Evolutionary conservation across 1,140 invertebrate species (phyloP), one percentile per base, ranked within the genome.

Genomic region (Pinna nobilis): DNA sequence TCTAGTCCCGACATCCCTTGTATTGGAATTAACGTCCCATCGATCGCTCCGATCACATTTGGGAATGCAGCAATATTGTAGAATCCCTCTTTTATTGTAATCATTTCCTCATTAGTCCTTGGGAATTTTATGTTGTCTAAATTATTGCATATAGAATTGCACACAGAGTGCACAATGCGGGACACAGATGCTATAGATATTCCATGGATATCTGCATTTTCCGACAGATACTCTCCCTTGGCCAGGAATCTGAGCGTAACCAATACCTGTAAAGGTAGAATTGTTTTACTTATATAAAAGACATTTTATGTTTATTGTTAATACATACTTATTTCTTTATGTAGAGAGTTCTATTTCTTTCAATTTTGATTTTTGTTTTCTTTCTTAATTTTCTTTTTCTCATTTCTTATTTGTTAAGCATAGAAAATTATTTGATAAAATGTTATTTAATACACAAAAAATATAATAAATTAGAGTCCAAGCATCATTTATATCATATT

Each of bases 11-110:
- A 47, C n/a, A n/a, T n/a, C 35, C 37, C 73, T 18, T 47, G 41
- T 2, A 70, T 65, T 20, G 66, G 37, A 49, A 75, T 70, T 13
- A 70, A 60, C 2, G 69, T 71, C 2, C 63, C 63, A 44, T 64
- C 68, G n/a, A 71, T 53, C 7, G 44, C 64, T 15, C 69, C 69
- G 13, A 76, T 1, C 11, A 70, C 69, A 53, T 68, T 67, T 23
- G 69, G 68, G 37, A 66, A 71, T 7, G 28, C 44, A 23, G 50
- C 32, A 53, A 61, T 67, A n/a, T 63, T 13, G 51, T 72, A 57
- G 23, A 72, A 67, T n/a, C n/a, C n/a, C 25, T 64, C 50, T 23
- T 61, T 18, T 39, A 71, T 71, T 2, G 32, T 60, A 3, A 15
- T 32, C 3, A 39, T 5, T 28, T 23, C 4, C 28, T 68, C 49